Base-by-base conservation (phyloP, 1,140 invertebrate genomes). In the Aricia agestis region DNA sequence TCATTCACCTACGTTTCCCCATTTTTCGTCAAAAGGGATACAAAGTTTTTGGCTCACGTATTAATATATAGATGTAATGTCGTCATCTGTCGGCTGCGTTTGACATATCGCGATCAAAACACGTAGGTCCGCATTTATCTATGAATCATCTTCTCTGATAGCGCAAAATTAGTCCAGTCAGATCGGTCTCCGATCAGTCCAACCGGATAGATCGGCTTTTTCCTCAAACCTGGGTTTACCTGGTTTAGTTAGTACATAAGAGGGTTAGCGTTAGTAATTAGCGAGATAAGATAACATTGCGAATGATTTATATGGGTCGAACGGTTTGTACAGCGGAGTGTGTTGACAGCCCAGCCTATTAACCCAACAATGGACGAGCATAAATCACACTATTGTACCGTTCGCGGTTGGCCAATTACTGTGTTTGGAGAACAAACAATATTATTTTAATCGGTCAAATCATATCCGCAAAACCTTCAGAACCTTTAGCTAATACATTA, bases 341-440 rank as follows among this genome's bases (percentile, higher is more conserved):
- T 73, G 77, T 75, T 80, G 78, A 81, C 45, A 52, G 45, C 6
- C 6, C 45, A 83, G 83, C 80, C 83, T 80, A 84, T 83, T 83
- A 83, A 81, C 72, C 79, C 74, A 80, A 84, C 82, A 84, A 82
- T 82, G 79, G 78, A 78, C 75, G 76, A 66, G 74, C 78, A 83
- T 86, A 80, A 81, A 83, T 84, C 82, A 86, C 73, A 71, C 70
- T 76, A 80, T 82, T 83, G 82, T 69, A 36, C 75, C 70, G 71
- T 69, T 73, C 72, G 73, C 73, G 72, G 74, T 77, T 58, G 36
- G 66, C 82, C 82, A 75, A 80, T 79, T 84, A 82, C 75, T 59
- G 17, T 59, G 18, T 17, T 18, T 18, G 58, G 2, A 18, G n/a
- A 17, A 59, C n/a, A 18, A 18, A 59, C 7, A 59, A 11, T 58